A percentile compares a stretch with the other conserved stretches of the same genome.
Conservation (phyloP, 2,113 vertebrate genomes). For the Ochotona curzoniae region DNA sequence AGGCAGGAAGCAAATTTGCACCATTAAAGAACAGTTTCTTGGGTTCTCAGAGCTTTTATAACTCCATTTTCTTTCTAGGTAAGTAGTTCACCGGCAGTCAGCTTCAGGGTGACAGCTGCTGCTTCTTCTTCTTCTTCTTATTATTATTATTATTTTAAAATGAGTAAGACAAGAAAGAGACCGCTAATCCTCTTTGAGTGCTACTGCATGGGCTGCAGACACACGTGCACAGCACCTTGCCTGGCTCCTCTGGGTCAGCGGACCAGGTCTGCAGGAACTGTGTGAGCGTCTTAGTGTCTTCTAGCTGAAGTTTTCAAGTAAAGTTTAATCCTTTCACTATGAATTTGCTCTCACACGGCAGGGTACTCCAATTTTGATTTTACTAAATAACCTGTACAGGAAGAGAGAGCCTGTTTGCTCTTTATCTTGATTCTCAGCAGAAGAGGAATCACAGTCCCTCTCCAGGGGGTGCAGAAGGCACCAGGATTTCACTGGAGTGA, state of each 20-base stretch:
- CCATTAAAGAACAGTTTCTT: background rate
- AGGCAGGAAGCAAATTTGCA: background rate
- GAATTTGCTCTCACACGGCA: background rate
- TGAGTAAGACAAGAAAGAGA: background rate
- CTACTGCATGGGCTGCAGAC: background rate
- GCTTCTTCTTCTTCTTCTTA: background rate
- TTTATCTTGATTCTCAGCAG: conserved; percentile 74
- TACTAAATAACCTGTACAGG: conserved; percentile 72
- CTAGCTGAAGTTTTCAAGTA: conserved; percentile 14
- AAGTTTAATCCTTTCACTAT: background rate
- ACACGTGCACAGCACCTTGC: background rate
- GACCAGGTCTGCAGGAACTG: background rate
- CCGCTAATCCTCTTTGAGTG: background rate
- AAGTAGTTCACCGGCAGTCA: background rate
- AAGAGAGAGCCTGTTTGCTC: conserved; percentile 40
- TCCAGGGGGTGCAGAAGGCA: conserved; percentile 67
- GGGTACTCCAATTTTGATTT: conserved; percentile 67
- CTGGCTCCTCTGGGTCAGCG: background rate
- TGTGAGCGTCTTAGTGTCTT: background rate
- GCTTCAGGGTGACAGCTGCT: background rate
- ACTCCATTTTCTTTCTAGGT: background rate
- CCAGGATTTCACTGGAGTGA: conserved; percentile 59
- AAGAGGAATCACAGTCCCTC: conserved; percentile 61
- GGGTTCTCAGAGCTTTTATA: background rate
- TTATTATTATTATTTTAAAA: no score